Base-by-base conservation (phyloP, 1,140 invertebrate species). In the Drosophila ironensis region DNA sequence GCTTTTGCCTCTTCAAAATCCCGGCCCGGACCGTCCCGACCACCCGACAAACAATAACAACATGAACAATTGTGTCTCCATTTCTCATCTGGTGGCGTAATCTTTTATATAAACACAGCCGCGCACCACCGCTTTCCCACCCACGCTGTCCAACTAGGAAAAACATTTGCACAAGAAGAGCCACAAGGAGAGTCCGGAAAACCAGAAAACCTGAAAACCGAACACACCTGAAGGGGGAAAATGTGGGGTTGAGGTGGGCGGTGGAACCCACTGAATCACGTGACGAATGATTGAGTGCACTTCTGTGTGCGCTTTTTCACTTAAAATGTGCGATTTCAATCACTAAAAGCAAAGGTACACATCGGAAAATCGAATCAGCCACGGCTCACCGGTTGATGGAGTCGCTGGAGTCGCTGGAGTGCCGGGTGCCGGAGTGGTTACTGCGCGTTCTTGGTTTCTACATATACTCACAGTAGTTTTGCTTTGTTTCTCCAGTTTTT, bases 321-420 rank as follows among this genome's bases (percentile, higher is more conserved):
- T 84, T 84, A 78, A 86, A 84, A 84, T 84, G 78, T 77, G 78
- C 78, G 78, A 84, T 84, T 84, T 84, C 78, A 84, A 84, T 84
- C 80, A 86, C 80, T 86, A 86, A 86, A 86, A 84, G 80, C 73
- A 84, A 82, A 84, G 78, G 73, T 84, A 78, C 80, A 84, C 80
- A 64, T 64, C 42, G 60, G 42, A 63, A 64, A 64, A 64, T 64
- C 60, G 60, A 64, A 64, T 64, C 60, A 64, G 60, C 60, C 42
- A 64, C 30, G 57, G 60, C 57, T 44, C 41, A 44, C 24, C 37
- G 35, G 11, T 12, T 64, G 57, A 66, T 64, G 61, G 59, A 64
- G 45, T 64, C 14, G 4, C 30, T 63, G 14, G 16, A 22, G 20
- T 22, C 5, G 20, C 56, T 59, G 35, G 37, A n/a, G n/a, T n/a